Percentiles rank a stretch among this genome's conserved stretches.
Evolutionary conservation across 2,888 invertebrate genomes (phyloP).

Genomic region (Tetragnatha montana): DNA sequence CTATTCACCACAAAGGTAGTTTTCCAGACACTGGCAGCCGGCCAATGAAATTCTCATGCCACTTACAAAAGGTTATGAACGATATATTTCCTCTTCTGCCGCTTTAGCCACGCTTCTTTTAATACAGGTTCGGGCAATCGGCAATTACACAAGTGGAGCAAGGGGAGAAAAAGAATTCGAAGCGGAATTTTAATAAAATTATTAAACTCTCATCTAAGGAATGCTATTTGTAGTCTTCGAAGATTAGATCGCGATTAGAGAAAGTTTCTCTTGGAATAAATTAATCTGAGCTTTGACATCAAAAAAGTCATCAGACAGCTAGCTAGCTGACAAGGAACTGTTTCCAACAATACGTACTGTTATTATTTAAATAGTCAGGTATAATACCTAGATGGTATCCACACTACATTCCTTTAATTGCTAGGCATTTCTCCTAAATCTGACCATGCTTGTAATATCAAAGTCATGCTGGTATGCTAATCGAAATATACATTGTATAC

Average conservation of each 20-base stretch:
- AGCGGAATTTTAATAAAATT: background rate
- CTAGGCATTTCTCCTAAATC: too few relatives aligned
- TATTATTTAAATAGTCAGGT: too few relatives aligned
- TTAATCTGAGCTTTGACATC: background rate
- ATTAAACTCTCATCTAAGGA: conserved; percentile 6
- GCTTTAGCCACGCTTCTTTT: background rate
- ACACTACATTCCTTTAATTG: too few relatives aligned
- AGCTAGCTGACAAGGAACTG: background rate
- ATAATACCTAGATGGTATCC: too few relatives aligned
- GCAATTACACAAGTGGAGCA: background rate
- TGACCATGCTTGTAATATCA: too few relatives aligned
- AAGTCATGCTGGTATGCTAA: too few relatives aligned
- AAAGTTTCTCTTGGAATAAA: background rate
- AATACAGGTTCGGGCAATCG: background rate
- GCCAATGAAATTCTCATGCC: conserved; percentile 59
- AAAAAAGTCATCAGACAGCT: background rate
- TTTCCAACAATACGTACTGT: too few relatives aligned
- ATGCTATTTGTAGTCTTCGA: background rate
- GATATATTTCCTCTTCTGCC: background rate
- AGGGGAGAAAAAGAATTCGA: too few relatives aligned
- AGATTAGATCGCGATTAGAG: background rate
- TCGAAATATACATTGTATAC: too few relatives aligned
- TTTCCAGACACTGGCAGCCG: conserved; percentile 51
- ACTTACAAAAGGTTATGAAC: conserved; percentile 57
- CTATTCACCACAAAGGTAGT: conserved; percentile 63